Conservation (phyloP, 2,797 vertebrate species). For the Poecilia picta region DNA sequence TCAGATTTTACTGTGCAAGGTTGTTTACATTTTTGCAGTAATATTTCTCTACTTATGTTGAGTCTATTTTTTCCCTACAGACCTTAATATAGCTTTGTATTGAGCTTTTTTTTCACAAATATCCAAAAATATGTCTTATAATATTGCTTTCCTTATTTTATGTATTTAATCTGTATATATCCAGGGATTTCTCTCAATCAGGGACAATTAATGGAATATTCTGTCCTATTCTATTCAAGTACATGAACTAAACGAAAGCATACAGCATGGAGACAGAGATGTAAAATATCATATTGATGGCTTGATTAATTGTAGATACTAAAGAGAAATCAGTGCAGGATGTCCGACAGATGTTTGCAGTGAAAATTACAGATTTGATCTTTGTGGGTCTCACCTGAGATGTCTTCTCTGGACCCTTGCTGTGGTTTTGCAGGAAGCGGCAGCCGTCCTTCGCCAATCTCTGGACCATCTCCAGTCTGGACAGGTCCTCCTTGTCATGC, state of each 20-base stretch:
- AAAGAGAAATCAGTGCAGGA: neutral
- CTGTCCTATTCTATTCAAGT: neutral
- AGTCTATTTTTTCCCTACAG: neutral
- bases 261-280: neutral
- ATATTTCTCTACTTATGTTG: neutral
- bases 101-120: neutral
- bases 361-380: neutral
- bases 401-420: constrained; percentile 82
- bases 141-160: neutral
- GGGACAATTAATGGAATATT: neutral
- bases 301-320: neutral
- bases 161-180: neutral
- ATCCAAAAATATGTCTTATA: neutral
- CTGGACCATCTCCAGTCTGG: constrained; percentile 91
- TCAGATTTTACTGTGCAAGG: neutral
- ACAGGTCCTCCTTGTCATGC: constrained; percentile 89
- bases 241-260: neutral
- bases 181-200: neutral
- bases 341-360: neutral
- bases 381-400: constrained; percentile 72
- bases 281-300: neutral
- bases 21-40: neutral
- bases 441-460: constrained; percentile 92
- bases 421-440: constrained; percentile 87
- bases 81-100: neutral